A percentile compares a stretch with the other conserved stretches of the same genome.
phyloP scores from a whole-genome alignment of 2,888 invertebrate species.

The Xestia sexstrigata region DNA sequence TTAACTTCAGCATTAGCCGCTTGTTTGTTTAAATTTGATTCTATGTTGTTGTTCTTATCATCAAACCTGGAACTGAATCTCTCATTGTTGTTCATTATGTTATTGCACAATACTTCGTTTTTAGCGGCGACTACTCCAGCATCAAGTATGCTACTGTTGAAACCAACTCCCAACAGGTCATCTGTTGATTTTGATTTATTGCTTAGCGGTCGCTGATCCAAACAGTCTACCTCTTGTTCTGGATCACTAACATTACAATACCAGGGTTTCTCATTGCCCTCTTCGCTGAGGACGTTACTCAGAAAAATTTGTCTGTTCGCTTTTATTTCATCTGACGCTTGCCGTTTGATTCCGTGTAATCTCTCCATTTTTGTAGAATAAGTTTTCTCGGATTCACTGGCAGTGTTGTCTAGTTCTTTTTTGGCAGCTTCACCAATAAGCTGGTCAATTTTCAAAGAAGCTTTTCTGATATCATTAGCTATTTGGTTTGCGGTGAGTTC shows the following conservation, averaged over 20 bases:
- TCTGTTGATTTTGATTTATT: constrained; percentile 85
- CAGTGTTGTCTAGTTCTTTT: constrained; percentile 78
- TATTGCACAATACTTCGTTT: constrained; percentile 86
- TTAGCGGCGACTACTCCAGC: constrained; percentile 84
- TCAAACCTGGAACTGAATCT: constrained; percentile 77
- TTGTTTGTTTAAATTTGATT: constrained; percentile 76
- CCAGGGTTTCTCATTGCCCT: constrained; percentile 87
- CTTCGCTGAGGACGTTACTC: constrained; percentile 85
- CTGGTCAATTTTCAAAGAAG: constrained; percentile 90
- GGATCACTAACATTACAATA: constrained; percentile 89
- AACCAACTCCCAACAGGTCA: constrained; percentile 79
- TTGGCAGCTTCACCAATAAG: constrained; percentile 86
- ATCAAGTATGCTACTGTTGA: constrained; percentile 79
- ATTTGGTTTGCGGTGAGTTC: constrained; percentile 90
- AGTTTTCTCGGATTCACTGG: constrained; percentile 86
- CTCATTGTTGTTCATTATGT: constrained; percentile 79
- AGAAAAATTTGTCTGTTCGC: constrained; percentile 86
- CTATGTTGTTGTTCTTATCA: constrained; percentile 83
- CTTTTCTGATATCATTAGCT: constrained; percentile 89
- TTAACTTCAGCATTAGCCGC: constrained; percentile 87
- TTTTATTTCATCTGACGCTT: constrained; percentile 87
- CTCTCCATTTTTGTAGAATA: constrained; percentile 91
- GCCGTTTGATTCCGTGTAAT: constrained; percentile 90
- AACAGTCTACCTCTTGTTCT: constrained; percentile 85
- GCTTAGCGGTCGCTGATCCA: constrained; percentile 81